A percentile compares a stretch with the other conserved stretches of the same genome.
phyloP scores from a whole-genome alignment of 2,888 invertebrate species.

The Lasioglossum vierecki region DNA sequence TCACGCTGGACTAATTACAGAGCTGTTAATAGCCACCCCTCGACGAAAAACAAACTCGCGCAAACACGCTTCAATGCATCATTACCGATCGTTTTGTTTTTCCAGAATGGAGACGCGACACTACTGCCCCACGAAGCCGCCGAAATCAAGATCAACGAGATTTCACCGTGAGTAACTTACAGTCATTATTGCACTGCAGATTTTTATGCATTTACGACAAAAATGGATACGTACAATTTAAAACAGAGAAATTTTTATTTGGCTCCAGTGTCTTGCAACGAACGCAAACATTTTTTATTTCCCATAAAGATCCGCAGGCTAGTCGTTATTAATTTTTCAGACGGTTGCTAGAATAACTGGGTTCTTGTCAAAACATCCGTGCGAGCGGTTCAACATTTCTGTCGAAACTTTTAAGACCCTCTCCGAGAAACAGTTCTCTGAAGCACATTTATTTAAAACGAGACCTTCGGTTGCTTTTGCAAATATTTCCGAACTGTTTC shows the following conservation, averaged over 20 bases:
- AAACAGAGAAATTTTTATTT: too few relatives aligned
- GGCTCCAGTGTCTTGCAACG: too few relatives aligned
- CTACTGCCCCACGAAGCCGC: slow-evolving; percentile 6
- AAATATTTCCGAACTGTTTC: slow-evolving; percentile 2
- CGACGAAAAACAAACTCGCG: background rate
- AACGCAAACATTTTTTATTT: too few relatives aligned
- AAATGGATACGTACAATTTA: too few relatives aligned
- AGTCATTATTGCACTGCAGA: background rate
- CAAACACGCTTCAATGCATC: background rate
- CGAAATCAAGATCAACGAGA: background rate
- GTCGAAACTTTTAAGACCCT: background rate
- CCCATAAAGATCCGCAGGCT: too few relatives aligned
- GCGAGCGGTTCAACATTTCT: background rate
- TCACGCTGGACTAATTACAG: background rate
- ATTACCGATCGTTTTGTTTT: background rate
- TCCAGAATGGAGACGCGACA: slow-evolving; percentile 12
- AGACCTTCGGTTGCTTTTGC: background rate
- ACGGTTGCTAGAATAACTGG: background rate
- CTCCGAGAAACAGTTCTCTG: background rate
- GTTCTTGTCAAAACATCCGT: background rate
- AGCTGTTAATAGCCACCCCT: background rate
- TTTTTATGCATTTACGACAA: too few relatives aligned
- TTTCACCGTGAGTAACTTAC: slow-evolving; percentile 27
- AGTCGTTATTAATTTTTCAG: background rate
- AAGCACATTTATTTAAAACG: background rate